Evolutionary conservation across 2,888 invertebrate genomes (phyloP), one percentile per base, ranked within the genome.

Genomic region (Amblyjoppa fuscipennis): DNA sequence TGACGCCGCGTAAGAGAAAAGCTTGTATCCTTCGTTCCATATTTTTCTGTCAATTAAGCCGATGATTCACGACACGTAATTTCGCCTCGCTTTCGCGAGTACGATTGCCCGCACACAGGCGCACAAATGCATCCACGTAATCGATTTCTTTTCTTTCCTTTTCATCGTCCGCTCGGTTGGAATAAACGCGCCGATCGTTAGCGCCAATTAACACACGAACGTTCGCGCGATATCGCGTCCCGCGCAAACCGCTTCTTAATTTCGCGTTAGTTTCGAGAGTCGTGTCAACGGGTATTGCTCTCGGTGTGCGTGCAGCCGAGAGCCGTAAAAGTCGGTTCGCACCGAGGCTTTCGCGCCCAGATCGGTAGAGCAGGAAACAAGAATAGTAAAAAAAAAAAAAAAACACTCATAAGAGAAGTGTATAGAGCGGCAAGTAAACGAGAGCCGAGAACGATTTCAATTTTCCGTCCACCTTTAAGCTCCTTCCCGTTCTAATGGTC

Each of bases 371-470:
- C 61, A 31, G 20, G 6, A 38, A 38, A n/a, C 66, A 38, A 41
- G 34, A 34, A 64, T 31, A 6, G 31, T 11, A n/a, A 7, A 25
- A 20, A 31, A 45, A 73, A 61, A 20, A 20, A 20, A 20, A 20
- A 20, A 20, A 20, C 20, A 20, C 20, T 20, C 20, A 20, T 20
- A 20, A 56, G 73, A 71, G 11, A 73, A 49, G 31, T 56, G 13
- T 76, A 76, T 34, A 41, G 64, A 7, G 64, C 41, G 28, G 56
- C 28, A 56, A 68, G 73, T 66, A 61, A 79, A 85, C 80, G 71
- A 76, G 76, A 85, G 71, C 87, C 79, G 81, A 84, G 80, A 75
- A 81, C 84, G 81, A 86, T 88, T 86, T 87, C 87, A 88, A 89
- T 89, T 89, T 88, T 87, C 78, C 83, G 81, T 84, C 85, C 81